Evolutionary conservation across 2,888 invertebrate species (phyloP).

Genomic region (Vanessa cardui): DNA sequence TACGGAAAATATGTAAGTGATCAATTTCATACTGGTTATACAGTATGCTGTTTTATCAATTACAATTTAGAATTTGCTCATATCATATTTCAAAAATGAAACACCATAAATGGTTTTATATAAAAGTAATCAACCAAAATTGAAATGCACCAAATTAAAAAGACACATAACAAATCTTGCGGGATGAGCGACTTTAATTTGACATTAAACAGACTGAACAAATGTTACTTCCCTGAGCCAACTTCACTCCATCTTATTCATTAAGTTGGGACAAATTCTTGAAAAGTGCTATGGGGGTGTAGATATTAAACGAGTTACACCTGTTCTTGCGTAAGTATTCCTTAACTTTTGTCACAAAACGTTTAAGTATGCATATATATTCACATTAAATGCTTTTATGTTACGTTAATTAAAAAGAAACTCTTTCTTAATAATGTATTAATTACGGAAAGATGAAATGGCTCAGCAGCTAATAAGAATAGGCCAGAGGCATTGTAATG

Average conservation of each 20-base stretch:
- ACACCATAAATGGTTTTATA: too few species aligned
- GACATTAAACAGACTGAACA: conserved; percentile 23
- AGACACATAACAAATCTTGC: conserved; percentile 10
- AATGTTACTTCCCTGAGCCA: conserved; percentile 22
- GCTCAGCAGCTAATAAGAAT: not conserved
- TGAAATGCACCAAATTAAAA: not conserved
- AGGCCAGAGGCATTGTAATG: not conserved
- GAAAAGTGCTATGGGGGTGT: conserved; percentile 9
- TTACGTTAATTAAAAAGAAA: not conserved
- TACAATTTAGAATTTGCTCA: too few species aligned
- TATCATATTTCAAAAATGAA: too few species aligned
- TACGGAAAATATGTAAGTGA: too few species aligned
- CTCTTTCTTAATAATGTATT: not conserved
- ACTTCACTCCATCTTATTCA: conserved; percentile 21
- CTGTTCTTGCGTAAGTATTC: not conserved
- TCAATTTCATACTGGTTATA: too few species aligned
- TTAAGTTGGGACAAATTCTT: conserved; percentile 11
- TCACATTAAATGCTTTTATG: too few species aligned
- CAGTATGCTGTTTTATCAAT: too few species aligned
- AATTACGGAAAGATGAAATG: conserved; percentile 7
- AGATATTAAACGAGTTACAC: conserved; percentile 11
- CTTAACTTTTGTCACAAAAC: not conserved
- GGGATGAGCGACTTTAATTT: conserved; percentile 24
- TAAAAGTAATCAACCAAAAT: not conserved
- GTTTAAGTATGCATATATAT: not conserved